Conservation (phyloP, 1,140 invertebrate genomes). For the Ylistrum balloti region DNA sequence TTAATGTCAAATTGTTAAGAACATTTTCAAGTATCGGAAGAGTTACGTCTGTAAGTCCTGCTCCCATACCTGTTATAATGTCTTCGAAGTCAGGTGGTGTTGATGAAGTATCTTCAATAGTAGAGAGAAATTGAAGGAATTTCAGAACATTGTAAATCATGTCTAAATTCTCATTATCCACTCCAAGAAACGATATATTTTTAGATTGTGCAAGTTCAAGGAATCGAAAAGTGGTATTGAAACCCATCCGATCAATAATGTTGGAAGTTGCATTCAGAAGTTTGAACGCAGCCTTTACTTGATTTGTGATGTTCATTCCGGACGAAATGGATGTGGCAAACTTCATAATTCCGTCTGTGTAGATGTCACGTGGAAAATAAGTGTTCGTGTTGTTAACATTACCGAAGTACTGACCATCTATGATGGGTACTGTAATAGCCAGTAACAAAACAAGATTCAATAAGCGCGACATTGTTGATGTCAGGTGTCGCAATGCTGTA, state of each 20-base stretch:
- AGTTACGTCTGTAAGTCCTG: not conserved
- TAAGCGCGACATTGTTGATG: not conserved
- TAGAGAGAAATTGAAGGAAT: not conserved
- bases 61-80: not conserved
- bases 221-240: not conserved
- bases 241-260: not conserved
- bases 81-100: not conserved
- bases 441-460: not conserved
- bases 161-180: not conserved
- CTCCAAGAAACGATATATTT: not conserved
- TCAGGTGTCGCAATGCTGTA: not conserved
- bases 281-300: not conserved
- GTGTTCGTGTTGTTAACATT: not conserved
- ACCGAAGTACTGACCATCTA: not conserved
- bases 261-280: not conserved
- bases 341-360: slow-evolving; percentile 4
- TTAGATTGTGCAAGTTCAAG: not conserved
- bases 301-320: not conserved
- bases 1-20: not conserved
- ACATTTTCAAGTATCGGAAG: not conserved
- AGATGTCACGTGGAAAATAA: not conserved
- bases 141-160: not conserved
- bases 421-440: not conserved
- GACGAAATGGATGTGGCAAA: slow-evolving; percentile 3
- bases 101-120: not conserved